These are phyloP conservation scores for Mechanitis messenoides DNA, from an alignment of 2,888 invertebrate genomes.

Conservation along the genomic window DNA sequence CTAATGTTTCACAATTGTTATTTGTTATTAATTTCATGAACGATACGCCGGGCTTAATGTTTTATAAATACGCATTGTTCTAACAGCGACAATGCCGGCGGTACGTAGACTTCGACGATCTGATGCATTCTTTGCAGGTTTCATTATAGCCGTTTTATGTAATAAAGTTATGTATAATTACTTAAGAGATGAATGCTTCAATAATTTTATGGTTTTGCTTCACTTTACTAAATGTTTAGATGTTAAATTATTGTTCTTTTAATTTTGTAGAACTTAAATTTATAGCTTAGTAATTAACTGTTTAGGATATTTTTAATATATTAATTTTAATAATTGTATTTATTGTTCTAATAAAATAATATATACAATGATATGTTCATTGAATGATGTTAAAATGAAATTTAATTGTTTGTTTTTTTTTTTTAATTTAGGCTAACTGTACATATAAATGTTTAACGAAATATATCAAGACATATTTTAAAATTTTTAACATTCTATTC, in stretches of 20 bases:
- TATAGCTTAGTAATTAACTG: too few species aligned
- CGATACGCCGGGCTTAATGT: constrained; percentile 75
- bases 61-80: constrained; percentile 77
- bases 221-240: not conserved
- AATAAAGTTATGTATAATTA: constrained; percentile 8
- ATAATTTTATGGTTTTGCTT: not conserved
- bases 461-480: too few species aligned
- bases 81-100: constrained; percentile 71
- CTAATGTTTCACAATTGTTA: constrained; percentile 76
- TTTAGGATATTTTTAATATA: too few species aligned
- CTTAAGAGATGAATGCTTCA: constrained; percentile 3
- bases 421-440: too few species aligned
- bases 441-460: too few species aligned
- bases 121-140: constrained; percentile 28
- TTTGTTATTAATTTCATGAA: constrained; percentile 77
- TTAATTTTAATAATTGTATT: too few species aligned
- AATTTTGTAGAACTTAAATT: too few species aligned
- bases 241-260: not conserved
- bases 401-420: too few species aligned
- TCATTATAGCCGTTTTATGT: constrained; percentile 6
- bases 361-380: too few species aligned
- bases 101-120: constrained; percentile 41
- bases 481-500: not conserved
- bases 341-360: too few species aligned
- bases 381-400: too few species aligned